phyloP scores from a whole-genome alignment of 2,888 invertebrate genomes.

The Melolontha melolontha region DNA sequence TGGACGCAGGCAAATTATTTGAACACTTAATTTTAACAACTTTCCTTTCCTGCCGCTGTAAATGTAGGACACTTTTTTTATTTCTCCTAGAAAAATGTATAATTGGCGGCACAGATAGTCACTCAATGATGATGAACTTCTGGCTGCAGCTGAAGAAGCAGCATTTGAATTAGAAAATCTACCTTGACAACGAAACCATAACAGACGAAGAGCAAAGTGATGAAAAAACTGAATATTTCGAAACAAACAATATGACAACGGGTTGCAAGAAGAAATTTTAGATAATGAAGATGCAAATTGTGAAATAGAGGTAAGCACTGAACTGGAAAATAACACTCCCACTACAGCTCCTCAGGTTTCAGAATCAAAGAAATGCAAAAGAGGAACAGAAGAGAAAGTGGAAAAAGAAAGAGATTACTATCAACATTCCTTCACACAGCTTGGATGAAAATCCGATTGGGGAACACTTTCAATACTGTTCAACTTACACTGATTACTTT shows the following conservation, averaged over 20 bases:
- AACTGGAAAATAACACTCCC: neutral
- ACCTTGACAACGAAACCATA: too few relatives aligned
- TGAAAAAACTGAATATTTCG: too few relatives aligned
- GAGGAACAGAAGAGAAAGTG: neutral
- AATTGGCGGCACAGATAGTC: too few relatives aligned
- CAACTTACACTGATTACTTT: neutral
- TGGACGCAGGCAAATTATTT: too few relatives aligned
- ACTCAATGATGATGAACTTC: too few relatives aligned
- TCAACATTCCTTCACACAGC: neutral
- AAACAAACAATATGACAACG: conserved; percentile 1
- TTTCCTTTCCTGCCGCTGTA: too few relatives aligned
- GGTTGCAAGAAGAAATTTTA: neutral
- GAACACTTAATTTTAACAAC: too few relatives aligned
- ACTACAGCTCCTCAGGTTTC: neutral
- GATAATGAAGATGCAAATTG: neutral
- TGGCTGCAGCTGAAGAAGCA: too few relatives aligned
- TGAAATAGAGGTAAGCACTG: neutral
- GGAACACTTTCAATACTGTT: neutral
- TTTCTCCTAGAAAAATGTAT: too few relatives aligned
- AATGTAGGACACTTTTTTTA: too few relatives aligned
- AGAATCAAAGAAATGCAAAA: neutral
- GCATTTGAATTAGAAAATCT: too few relatives aligned
- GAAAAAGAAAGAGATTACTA: conserved; percentile 5
- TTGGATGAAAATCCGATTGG: neutral
- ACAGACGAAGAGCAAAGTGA: too few relatives aligned